Percentiles rank a stretch among this genome's conserved stretches.
Conservation (phyloP, 92 coral and sea anemone genomes). For the Zoanthus solanderi region DNA sequence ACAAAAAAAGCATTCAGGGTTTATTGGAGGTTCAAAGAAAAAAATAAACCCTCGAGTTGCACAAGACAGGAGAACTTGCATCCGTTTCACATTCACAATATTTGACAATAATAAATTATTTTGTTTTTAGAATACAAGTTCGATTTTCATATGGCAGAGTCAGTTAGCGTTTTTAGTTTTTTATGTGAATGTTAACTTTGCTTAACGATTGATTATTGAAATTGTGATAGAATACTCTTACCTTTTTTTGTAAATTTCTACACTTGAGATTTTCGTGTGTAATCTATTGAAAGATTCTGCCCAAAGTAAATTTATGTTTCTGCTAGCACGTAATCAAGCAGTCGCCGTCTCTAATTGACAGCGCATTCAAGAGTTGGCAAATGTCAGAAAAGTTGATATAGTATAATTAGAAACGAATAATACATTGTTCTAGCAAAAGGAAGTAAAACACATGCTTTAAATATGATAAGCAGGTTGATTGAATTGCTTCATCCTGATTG, state of each 20-base stretch:
- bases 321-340: background rate
- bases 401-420: constrained; percentile 36
- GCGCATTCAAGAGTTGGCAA: constrained; percentile 35
- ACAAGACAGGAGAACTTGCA: background rate
- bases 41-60: background rate
- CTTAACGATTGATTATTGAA: background rate
- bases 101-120: background rate
- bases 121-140: background rate
- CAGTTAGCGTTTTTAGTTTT: background rate
- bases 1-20: background rate
- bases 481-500: background rate
- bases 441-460: constrained; percentile 30
- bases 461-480: constrained; percentile 31
- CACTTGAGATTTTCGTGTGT: background rate
- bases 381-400: constrained; percentile 49
- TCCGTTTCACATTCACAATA: background rate
- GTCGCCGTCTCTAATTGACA: constrained; percentile 13
- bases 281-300: background rate
- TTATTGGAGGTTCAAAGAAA: background rate
- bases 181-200: background rate
- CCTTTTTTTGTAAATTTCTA: background rate
- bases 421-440: constrained; percentile 31
- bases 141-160: background rate
- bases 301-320: background rate
- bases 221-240: background rate